phyloP scores from a whole-genome alignment of 2,888 invertebrate genomes.

The Epirrhoe tristata region DNA sequence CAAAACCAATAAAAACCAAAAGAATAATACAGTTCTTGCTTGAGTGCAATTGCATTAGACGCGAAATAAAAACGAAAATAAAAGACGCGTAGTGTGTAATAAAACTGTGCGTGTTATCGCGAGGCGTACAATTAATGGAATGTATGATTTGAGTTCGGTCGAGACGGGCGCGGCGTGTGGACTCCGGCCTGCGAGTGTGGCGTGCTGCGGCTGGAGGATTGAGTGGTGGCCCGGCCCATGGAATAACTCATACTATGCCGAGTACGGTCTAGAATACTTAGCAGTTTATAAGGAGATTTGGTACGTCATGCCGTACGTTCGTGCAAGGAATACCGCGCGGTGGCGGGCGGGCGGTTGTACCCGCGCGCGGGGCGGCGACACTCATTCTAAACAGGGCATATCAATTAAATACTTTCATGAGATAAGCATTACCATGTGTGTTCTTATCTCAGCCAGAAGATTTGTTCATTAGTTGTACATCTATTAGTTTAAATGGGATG shows the following conservation, averaged over 20 bases:
- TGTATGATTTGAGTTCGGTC: conserved; percentile 70
- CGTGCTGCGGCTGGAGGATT: conserved; percentile 36
- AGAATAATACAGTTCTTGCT: conserved; percentile 74
- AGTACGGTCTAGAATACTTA: conserved; percentile 23
- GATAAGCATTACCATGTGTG: conserved; percentile 71
- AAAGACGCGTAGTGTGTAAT: conserved; percentile 69
- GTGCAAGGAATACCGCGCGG: conserved; percentile 32
- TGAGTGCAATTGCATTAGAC: conserved; percentile 82
- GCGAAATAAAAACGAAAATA: conserved; percentile 79
- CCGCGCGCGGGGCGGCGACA: conserved; percentile 7
- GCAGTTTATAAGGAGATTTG: conserved; percentile 25
- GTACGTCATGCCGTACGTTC: conserved; percentile 35
- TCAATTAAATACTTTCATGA: conserved; percentile 72
- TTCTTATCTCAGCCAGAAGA: conserved; percentile 49
- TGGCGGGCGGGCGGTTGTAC: conserved; percentile 33
- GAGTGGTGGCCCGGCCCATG: conserved; percentile 32
- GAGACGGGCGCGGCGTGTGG: conserved; percentile 55
- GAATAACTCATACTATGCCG: conserved; percentile 30
- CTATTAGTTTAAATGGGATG: conserved; percentile 3
- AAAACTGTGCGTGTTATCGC: conserved; percentile 77
- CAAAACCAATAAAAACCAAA: conserved; percentile 74
- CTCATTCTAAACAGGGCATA: conserved; percentile 24
- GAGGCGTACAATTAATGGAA: conserved; percentile 77
- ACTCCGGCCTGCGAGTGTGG: conserved; percentile 63
- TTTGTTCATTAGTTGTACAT: conserved; percentile 16